Conservation (phyloP, 53 echinoderm and acorn worm species). For the Stichopus horrens region DNA sequence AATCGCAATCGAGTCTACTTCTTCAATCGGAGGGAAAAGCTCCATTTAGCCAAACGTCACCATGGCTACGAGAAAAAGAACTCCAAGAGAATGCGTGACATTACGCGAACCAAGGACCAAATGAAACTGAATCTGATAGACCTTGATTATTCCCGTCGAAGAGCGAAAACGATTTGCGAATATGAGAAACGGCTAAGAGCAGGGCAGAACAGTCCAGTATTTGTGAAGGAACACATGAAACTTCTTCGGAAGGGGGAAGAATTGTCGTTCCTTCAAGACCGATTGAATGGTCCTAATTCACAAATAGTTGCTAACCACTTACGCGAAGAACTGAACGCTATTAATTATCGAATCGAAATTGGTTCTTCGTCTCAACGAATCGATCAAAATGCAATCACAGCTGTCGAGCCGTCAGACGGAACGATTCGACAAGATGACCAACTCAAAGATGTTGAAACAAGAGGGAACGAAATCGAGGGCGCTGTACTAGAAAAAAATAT, state of each 20-base stretch:
- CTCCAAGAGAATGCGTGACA: conserved; percentile 51
- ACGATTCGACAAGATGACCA: not conserved
- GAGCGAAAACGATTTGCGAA: conserved; percentile 43
- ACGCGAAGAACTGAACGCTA: conserved; percentile 60
- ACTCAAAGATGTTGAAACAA: not conserved
- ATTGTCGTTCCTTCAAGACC: conserved; percentile 38
- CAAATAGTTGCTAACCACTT: conserved; percentile 55
- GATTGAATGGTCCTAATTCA: conserved; percentile 63
- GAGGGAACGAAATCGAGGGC: not conserved
- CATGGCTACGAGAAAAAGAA: conserved; percentile 48
- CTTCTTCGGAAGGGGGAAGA: conserved; percentile 58
- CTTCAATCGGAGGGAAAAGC: conserved; percentile 55
- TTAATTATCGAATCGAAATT: conserved; percentile 47
- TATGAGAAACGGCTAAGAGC: conserved; percentile 62
- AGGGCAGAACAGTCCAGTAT: conserved; percentile 59
- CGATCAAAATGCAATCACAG: not conserved
- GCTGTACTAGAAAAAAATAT: not conserved
- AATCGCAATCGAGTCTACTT: conserved; percentile 52
- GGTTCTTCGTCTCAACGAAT: not conserved
- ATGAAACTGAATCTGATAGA: conserved; percentile 58
- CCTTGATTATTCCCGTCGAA: conserved; percentile 53
- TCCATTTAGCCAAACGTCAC: conserved; percentile 54
- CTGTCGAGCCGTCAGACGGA: not conserved
- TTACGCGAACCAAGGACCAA: conserved; percentile 59
- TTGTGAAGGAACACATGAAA: conserved; percentile 54